Evolutionary conservation across 1,140 invertebrate genomes (phyloP).

Genomic region (Arctopsyche grandis): DNA sequence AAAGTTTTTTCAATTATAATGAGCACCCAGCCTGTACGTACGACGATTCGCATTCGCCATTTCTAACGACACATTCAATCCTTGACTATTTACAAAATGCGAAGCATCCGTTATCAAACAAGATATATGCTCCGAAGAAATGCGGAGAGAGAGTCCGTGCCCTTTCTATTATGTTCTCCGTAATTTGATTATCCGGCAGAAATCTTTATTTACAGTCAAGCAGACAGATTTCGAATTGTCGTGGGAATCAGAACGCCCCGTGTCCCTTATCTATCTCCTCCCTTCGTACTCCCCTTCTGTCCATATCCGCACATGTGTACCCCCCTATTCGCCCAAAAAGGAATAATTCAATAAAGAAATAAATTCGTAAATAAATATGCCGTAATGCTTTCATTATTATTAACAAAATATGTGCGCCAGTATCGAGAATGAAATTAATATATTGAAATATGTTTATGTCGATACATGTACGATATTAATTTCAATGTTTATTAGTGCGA

Average conservation of each 20-base stretch:
- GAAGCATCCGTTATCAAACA: constrained; percentile 27
- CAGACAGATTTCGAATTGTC: constrained; percentile 52
- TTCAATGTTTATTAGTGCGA: background rate
- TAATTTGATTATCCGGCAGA: constrained; percentile 54
- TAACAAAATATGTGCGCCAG: background rate
- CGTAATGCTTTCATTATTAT: background rate
- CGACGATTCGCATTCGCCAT: too few species aligned
- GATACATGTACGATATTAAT: background rate
- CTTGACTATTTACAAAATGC: too few species aligned
- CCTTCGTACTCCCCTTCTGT: background rate
- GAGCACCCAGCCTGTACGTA: too few species aligned
- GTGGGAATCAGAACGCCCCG: constrained; percentile 48
- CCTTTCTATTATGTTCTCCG: constrained; percentile 48
- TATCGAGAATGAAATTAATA: too few species aligned
- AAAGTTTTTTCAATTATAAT: too few species aligned
- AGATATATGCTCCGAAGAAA: constrained; percentile 31
- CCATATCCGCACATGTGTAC: background rate
- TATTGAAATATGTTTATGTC: too few species aligned
- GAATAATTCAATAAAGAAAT: constrained; percentile 13
- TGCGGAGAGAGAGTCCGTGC: constrained; percentile 22
- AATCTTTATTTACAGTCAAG: constrained; percentile 54
- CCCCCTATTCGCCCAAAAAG: background rate
- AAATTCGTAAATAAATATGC: constrained; percentile 4
- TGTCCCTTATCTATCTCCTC: constrained; percentile 19
- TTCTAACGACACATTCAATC: too few species aligned